Percentiles rank a stretch among this genome's conserved stretches.
Evolutionary conservation across 2,888 invertebrate species (phyloP).

Genomic region (Agrilus mali): DNA sequence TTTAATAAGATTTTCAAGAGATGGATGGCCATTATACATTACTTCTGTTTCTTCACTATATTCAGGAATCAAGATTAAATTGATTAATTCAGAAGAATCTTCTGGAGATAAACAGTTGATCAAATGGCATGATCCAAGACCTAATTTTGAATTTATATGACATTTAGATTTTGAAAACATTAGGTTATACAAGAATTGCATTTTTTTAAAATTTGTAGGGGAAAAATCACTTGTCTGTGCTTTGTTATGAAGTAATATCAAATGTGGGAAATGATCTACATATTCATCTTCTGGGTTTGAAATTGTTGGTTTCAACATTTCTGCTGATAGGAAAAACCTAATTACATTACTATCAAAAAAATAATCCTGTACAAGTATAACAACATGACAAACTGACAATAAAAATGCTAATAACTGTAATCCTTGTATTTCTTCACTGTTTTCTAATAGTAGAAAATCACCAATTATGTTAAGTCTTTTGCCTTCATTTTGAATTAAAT

Average conservation of each 20-base stretch:
- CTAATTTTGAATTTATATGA: constrained; percentile 54
- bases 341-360: constrained; percentile 72
- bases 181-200: constrained; percentile 43
- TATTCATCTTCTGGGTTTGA: constrained; percentile 50
- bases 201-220: constrained; percentile 41
- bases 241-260: constrained; percentile 73
- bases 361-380: constrained; percentile 83
- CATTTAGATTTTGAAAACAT: constrained; percentile 52
- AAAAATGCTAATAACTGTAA: constrained; percentile 73
- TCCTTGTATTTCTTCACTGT: constrained; percentile 53
- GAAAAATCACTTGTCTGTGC: constrained; percentile 63
- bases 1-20: constrained; percentile 50
- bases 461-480: constrained; percentile 37
- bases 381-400: constrained; percentile 80
- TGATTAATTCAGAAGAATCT: constrained; percentile 48
- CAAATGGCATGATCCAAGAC: constrained; percentile 36
- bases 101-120: constrained; percentile 40
- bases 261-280: constrained; percentile 71
- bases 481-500: constrained; percentile 42
- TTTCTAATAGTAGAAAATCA: constrained; percentile 51
- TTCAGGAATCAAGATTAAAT: constrained; percentile 57
- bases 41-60: constrained; percentile 42
- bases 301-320: constrained; percentile 74
- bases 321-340: constrained; percentile 70
- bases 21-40: constrained; percentile 46